These are phyloP conservation scores for Melitaea athalia DNA, from an alignment of 2,888 invertebrate species.

Conservation along the genomic window DNA sequence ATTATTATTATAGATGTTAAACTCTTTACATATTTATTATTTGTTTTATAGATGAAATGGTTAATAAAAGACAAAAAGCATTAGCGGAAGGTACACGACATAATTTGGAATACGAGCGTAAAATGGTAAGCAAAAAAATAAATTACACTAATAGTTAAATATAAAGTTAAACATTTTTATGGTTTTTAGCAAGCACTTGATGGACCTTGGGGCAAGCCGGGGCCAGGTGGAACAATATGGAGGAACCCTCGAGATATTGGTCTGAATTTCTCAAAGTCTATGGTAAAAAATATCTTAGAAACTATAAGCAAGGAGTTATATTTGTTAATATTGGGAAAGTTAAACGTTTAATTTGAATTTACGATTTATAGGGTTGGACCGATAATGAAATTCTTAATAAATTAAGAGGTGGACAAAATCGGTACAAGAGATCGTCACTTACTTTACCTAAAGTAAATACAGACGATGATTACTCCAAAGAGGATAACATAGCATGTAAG, in stretches of 20 bases:
- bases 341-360: constrained; percentile 9
- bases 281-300: constrained; percentile 76
- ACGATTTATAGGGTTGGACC: constrained; percentile 69
- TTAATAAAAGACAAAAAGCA: constrained; percentile 78
- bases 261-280: constrained; percentile 88
- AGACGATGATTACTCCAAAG: constrained; percentile 68
- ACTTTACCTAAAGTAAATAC: constrained; percentile 79
- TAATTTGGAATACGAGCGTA: constrained; percentile 75
- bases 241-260: constrained; percentile 88
- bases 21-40: constrained; percentile 13
- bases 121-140: constrained; percentile 70
- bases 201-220: constrained; percentile 85
- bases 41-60: constrained; percentile 81
- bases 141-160: not conserved
- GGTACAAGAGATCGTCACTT: constrained; percentile 68
- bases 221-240: constrained; percentile 89
- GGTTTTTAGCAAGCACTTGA: constrained; percentile 63
- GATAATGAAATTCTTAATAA: constrained; percentile 70
- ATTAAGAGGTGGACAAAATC: constrained; percentile 59
- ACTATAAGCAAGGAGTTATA: not conserved
- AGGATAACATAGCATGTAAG: constrained; percentile 49
- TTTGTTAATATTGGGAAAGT: not conserved
- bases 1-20: no score
- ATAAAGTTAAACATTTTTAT: constrained; percentile 36
- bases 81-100: constrained; percentile 72